A percentile compares a stretch with the other conserved stretches of the same genome.
Evolutionary conservation across 1,140 invertebrate genomes (phyloP).

Genomic region (Colletes latitarsis): DNA sequence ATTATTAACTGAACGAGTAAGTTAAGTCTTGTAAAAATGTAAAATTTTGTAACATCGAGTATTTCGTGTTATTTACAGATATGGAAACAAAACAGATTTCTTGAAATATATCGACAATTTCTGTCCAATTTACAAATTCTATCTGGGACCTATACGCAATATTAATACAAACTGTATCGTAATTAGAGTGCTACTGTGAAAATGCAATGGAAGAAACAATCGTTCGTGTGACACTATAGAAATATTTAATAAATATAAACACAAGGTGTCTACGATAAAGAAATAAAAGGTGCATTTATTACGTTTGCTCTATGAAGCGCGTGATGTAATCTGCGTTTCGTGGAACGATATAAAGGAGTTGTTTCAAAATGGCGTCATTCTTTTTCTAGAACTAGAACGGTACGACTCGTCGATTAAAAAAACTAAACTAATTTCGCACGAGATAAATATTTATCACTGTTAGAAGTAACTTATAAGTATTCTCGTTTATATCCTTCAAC

Average conservation of each 20-base stretch:
- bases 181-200: neutral
- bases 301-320: conserved; percentile 25
- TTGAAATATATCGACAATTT: neutral
- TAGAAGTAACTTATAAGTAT: neutral
- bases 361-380: neutral
- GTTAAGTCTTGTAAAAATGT: too few relatives aligned
- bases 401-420: neutral
- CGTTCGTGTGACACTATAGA: neutral
- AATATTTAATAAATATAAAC: neutral
- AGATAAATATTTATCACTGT: neutral
- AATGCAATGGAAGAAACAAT: neutral
- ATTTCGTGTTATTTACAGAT: too few relatives aligned
- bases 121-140: neutral
- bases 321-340: conserved; percentile 4
- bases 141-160: neutral
- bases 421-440: too few relatives aligned
- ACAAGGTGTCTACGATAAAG: neutral
- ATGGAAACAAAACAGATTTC: too few relatives aligned
- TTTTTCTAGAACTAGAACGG: neutral
- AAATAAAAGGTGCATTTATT: conserved; percentile 2
- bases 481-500: conserved; percentile 38
- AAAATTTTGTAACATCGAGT: too few relatives aligned
- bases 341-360: conserved; percentile 41
- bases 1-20: too few relatives aligned
- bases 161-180: neutral